Base-by-base conservation (phyloP, 1,140 invertebrate species). In the Papilio xuthus region DNA sequence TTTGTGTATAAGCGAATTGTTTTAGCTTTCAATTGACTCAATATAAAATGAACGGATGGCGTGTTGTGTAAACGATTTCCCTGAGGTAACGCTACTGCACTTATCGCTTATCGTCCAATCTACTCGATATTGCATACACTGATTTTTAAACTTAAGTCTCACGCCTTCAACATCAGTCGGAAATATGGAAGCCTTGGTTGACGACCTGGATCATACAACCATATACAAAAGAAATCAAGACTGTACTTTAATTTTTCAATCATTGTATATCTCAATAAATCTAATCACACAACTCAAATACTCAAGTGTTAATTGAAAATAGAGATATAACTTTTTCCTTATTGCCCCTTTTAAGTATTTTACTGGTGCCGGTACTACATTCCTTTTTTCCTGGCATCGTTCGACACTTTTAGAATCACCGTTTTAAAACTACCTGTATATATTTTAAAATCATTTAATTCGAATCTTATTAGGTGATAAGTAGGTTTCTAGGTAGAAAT, bases 121-220 rank as follows among this genome's bases (percentile, higher is more conserved):
- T 77, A 77, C 73, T 74, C 42, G 44, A 50, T 74, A 56, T 56
- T 28, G 23, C 47, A 44, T 74, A n/a, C 26, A 20, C 72, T 53
- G 44, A 63, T 63, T 74, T 74, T 72, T 77, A 56, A 63, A 82
- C 75, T 81, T 79, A 41, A 80, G 42, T 37, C 20, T 56, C 76
- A 53, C 69, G 78, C 50, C 79, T 73, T 77, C 71, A 23, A 47
- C 63, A 67, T 70, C 75, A 70, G 78, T 80, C 53, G 78, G 32
- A 20, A 78, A 76, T 41, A 93, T 92, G 91, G 83, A 82, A 32
- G 83, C 86, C 15, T 82, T 89, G 60, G 81, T 87, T 8, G 91
- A 93, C 42, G 81, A 88, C 71, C 88, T 93, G 44, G 91, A 93
- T 71, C 91, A 93, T 80, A 88, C 91, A 56, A 87, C 85, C 69